Evolutionary conservation across 2,888 invertebrate genomes (phyloP), one percentile per base, ranked within the genome.

Genomic region (Muscina levida): DNA sequence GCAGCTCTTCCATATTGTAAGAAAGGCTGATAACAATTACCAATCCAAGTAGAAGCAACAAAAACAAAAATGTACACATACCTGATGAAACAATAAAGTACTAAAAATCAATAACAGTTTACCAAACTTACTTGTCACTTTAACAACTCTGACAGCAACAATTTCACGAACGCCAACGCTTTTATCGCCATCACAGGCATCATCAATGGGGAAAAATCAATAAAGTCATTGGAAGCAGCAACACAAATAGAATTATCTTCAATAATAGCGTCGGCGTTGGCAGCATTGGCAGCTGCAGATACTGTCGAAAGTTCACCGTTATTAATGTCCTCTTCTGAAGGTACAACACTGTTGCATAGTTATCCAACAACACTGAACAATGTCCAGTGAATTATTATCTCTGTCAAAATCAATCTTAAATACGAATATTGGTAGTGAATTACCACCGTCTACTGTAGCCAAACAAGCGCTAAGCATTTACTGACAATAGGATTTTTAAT

Each of bases 401-500:
- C 53, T 46, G 19, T 78, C 82, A 4, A 79, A 79, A 24, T 76
- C 79, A 22, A 31, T 76, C 53, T 68, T 79, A 44, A 78, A 56
- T 19, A 71, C 72, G 53, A 76, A 76, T 66, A 62, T 68, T 75
- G 42, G 48, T 19, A 81, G 81, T 77, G 77, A 81, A 77, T 81
- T 81, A 57, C 81, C 81, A 67, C 81, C 81, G 39, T 74, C 77
- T 13, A 81, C 22, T 22, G 81, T 77, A 37, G 81, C 81, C 22
- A 77, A 81, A 51, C 81, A 81, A 26, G 76, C 80, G 51, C 81
- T 37, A 83, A 88, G 66, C 87, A 89, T 83, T 85, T 86, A 82
- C 84, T 88, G 84, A 88, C 87, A 77, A 89, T 87, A 83, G 88
- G 89, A 15, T 88, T 88, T 84, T 88, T 88, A 71, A 88, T 88